Evolutionary conservation across 1,140 invertebrate genomes (phyloP), one percentile per base, ranked within the genome.

Genomic region (Tetragonula clypearis): DNA sequence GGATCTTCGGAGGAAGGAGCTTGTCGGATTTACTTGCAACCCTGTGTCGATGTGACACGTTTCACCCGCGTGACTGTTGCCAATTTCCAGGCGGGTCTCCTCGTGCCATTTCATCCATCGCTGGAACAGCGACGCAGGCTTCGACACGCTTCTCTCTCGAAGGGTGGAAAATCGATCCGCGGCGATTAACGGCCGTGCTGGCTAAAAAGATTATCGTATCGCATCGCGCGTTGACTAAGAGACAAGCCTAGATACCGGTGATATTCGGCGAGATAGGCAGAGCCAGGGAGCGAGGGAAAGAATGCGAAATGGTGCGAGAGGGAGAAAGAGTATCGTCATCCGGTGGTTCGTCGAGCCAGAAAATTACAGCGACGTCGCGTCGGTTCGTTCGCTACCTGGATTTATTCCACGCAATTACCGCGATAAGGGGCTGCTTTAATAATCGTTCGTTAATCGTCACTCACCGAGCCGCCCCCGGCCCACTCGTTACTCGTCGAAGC

Each of bases 331-430:
- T 60, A 76, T 65, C 65, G 82, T 86, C 84, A 86, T 90, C 65
- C 82, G 56, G 74, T 58, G 76, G 81, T n/a, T 87, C 88, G 84
- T 81, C 87, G 79, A 90, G 84, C 69, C 83, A 86, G 89, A 90
- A 90, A 90, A 90, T 90, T 90, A 80, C 89, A 87, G 71, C 83
- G 62, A 76, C 86, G 66, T 76, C 80, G 87, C 53, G 72, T 58
- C 82, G 82, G 85, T 82, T 90, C 82, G 75, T 74, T 87, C 86
- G 82, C 88, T 87, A 69, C 75, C 88, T 86, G 82, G 86, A 91
- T 91, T 91, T 91, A 91, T 91, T 90, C 90, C 83, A 87, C 76
- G 88, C 90, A 91, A 91, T 91, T 91, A 91, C 86, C 80, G 60
- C 86, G 90, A 90, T 90, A 91, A 91, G 86, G 66, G 88, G 79